Evolutionary conservation across 2,888 invertebrate genomes (phyloP), one percentile per base, ranked within the genome.

Genomic region (Lasioglossum malachurum): DNA sequence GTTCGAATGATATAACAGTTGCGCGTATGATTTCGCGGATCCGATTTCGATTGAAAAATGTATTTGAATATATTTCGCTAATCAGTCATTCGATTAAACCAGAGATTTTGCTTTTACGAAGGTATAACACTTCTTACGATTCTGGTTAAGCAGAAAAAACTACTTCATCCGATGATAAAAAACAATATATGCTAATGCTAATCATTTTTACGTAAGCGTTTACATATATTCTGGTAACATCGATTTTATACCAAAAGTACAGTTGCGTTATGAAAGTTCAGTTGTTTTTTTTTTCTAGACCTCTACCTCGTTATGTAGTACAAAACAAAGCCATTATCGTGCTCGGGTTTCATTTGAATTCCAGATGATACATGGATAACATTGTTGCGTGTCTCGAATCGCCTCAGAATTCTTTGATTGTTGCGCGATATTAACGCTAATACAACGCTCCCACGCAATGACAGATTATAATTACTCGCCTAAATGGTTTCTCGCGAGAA

Each of bases 321-420:
- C 78, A 78, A 83, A 79, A 80, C 75, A 78, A 71, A 57, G 71
- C 82, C 74, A 86, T 91, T 89, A 89, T 86, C 81, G 76, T n/a
- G 75, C 72, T 53, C 82, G 69, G 84, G 87, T 87, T 88, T 89
- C 88, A 74, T 74, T 74, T 44, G 31, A 74, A 89, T 87, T 82
- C 82, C 31, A 82, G 80, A 86, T 83, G 82, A 71, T 84, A 80
- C 80, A 64, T 49, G 83, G 86, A 82, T 82, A 88, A 84, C 85
- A 91, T 90, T 91, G 88, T 91, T 87, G 87, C 90, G 87, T 78
- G 90, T 57, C 75, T 79, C 83, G 87, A 91, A 91, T 78, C 82
- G 80, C 75, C 79, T 85, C 79, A 80, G 88, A 83, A 89, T 88
- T 91, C 76, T 84, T 76, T 82, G 87, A 89, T 90, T 87, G 89